Evolutionary conservation across 2,113 vertebrate species (phyloP), one percentile per base, ranked within the genome.

Genomic region (Coreoperca whiteheadi): DNA sequence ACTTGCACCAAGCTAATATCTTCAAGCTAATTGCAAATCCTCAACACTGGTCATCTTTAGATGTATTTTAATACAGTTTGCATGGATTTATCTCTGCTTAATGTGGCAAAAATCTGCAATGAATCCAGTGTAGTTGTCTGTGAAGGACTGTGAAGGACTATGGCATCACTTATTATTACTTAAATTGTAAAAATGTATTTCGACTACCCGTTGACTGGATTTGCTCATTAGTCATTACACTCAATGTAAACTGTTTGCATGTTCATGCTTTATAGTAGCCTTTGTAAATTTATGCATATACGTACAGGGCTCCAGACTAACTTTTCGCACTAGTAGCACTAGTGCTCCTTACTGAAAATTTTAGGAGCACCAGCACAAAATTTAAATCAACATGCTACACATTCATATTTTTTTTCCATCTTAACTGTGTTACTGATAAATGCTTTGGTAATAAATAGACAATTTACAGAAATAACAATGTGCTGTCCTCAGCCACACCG

Each of bases 1-100:
- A 43, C 43, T 37, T 43, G 3, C 15, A 15, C 30, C 74, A 54
- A 65, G 67, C 56, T 79, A 57, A 66, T 83, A 59, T 83, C 77
- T 74, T 83, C n/a, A 77, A 75, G 59, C 69, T 83, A 80, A 85
- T 80, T 83, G 51, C 68, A 85, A 83, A 83, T 77, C 50, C 66
- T 82, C 60, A 68, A 20, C 79, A 70, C 65, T 53, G 59, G 37
- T 75, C 14, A 68, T 88, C 54, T 88, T 78, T 83, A 71, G 32
- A 86, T 86, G 41, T 78, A 37, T 61, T 61, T 88, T 75, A 57
- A 75, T 72, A 23, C 77, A 56, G n/a, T 63, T 30, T 53, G 39
- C 11, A 43, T 76, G 66, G 65, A 72, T 71, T 86, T 81, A 21
- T 76, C n/a, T 79, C 59, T 79, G 54, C 48, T 60, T 64, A 74